Conservation (phyloP, 2,113 vertebrate species). For the Otolemur garnettii region DNA sequence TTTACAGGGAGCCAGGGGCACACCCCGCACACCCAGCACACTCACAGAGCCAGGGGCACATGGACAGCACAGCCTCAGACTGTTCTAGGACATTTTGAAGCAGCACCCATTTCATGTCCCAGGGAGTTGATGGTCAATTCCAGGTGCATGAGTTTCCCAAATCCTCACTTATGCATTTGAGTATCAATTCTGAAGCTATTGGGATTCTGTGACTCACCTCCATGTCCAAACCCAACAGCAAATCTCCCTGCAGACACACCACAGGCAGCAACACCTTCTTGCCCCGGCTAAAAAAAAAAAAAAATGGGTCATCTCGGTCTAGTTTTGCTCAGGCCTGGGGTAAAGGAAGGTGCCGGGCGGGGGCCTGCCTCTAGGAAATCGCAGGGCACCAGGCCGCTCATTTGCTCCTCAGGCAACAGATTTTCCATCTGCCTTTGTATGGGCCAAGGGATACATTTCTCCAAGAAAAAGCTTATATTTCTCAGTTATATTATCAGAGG, state of each 20-base stretch:
- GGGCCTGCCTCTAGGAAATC: background rate
- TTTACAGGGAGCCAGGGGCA: too few species aligned
- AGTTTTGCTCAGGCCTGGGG: background rate
- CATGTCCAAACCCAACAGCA: background rate
- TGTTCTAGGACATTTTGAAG: background rate
- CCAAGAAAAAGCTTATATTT: background rate
- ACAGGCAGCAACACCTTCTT: fast-evolving
- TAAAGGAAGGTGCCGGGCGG: background rate
- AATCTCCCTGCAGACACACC: too few species aligned
- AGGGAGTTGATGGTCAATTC: background rate
- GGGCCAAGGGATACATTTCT: background rate
- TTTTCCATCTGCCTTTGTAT: background rate
- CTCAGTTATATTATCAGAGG: background rate
- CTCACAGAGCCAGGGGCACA: too few species aligned
- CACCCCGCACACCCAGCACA: background rate
- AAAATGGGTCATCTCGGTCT: background rate
- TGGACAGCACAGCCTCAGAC: fast-evolving
- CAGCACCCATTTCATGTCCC: background rate
- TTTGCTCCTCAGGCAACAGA: background rate
- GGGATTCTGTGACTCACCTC: background rate
- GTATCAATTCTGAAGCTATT: too few species aligned
- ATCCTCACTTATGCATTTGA: too few species aligned
- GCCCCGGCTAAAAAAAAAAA: background rate
- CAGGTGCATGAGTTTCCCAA: background rate
- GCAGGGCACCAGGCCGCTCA: fast-evolving